These are phyloP conservation scores for Zapornia atra DNA, from an alignment of 2,113 vertebrate species.

Conservation along the genomic window DNA sequence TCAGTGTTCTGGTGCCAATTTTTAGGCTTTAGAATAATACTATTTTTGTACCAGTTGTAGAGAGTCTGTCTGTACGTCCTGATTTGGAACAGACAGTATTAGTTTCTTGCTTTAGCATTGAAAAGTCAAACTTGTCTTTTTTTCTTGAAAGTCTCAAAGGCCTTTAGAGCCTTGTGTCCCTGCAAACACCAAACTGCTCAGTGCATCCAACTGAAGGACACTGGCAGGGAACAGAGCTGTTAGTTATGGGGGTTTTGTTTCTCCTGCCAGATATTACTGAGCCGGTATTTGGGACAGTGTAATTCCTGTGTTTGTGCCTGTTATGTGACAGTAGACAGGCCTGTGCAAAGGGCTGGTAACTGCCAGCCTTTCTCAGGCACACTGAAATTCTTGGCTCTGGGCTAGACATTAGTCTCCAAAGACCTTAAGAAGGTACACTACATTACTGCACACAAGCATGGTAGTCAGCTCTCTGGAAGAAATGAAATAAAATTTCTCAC, in stretches of 20 bases:
- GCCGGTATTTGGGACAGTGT: not conserved
- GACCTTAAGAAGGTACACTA: not conserved
- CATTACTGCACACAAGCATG: not conserved
- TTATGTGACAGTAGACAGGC: not conserved
- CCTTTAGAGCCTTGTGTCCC: not conserved
- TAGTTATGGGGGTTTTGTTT: not conserved
- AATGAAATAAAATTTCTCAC: not conserved
- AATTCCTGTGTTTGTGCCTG: not conserved
- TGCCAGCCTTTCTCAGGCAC: not conserved
- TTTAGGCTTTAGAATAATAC: not conserved
- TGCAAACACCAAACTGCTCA: not conserved
- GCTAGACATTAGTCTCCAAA: not conserved
- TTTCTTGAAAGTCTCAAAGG: not conserved
- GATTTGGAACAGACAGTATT: not conserved
- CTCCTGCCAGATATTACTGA: not conserved
- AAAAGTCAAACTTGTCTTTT: not conserved
- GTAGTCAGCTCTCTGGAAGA: not conserved
- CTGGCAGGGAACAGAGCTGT: not conserved
- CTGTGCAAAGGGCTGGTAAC: not conserved
- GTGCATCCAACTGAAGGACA: not conserved
- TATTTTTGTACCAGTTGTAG: not conserved
- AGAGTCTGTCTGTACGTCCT: accelerated
- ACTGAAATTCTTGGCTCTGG: not conserved
- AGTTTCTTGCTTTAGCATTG: accelerated
- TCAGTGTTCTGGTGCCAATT: not conserved